These are phyloP conservation scores for Seira sanloemensis DNA, from an alignment of 2,888 invertebrate species.

Conservation along the genomic window DNA sequence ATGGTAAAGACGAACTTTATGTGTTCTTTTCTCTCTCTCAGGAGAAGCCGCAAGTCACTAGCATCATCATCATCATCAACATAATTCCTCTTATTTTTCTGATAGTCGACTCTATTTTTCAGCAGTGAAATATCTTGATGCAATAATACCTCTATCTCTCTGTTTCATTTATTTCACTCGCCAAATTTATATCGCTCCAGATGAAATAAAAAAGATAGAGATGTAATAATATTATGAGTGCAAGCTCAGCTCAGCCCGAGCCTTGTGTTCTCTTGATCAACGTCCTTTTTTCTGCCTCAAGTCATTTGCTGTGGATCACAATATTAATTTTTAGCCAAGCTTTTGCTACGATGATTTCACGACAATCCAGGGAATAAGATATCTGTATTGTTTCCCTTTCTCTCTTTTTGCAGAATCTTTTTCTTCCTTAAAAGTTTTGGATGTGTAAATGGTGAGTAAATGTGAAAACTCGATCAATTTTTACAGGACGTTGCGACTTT, in stretches of 20 bases:
- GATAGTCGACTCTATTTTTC: not conserved
- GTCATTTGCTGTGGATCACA: slow-evolving; percentile 53
- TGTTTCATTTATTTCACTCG: not conserved
- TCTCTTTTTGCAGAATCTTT: too few relatives aligned
- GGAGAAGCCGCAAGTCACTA: not conserved
- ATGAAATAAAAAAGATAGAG: slow-evolving; percentile 50
- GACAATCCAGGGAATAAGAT: too few relatives aligned
- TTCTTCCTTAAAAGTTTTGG: not conserved
- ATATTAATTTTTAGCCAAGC: slow-evolving; percentile 47
- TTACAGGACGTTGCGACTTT: slow-evolving; percentile 29
- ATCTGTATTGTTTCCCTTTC: too few relatives aligned
- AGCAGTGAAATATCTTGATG: not conserved
- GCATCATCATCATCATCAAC: not conserved
- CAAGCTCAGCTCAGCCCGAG: slow-evolving; percentile 29
- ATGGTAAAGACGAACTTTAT: slow-evolving; percentile 12
- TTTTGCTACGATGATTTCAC: not conserved
- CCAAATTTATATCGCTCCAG: too few relatives aligned
- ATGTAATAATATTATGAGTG: slow-evolving; percentile 58
- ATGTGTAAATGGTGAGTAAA: not conserved
- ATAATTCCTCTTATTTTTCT: not conserved
- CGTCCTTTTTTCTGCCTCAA: slow-evolving; percentile 7
- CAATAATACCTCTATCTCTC: not conserved
- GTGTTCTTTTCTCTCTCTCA: not conserved
- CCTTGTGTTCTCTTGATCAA: not conserved
- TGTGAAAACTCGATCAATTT: slow-evolving; percentile 42